Evolutionary conservation across 2,113 vertebrate species (phyloP).

Genomic region (Chloebia gouldiae): DNA sequence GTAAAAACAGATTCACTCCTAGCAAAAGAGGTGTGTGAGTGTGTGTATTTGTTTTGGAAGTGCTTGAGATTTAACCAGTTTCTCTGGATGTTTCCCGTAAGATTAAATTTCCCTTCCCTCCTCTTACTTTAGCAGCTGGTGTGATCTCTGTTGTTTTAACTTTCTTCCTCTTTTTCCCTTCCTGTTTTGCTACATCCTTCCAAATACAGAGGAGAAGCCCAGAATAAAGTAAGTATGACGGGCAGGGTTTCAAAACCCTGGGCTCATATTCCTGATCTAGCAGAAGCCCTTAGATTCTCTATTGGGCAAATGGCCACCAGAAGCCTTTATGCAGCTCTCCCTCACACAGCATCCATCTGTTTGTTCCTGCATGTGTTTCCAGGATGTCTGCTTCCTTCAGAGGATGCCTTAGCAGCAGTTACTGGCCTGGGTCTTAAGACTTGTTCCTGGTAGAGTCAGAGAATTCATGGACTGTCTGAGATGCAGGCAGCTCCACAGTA

Average conservation of each 20-base stretch:
- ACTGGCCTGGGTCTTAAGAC: neutral
- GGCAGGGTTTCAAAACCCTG: neutral
- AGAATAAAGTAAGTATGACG: slow-evolving; percentile 83
- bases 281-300: neutral
- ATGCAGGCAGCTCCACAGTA: neutral
- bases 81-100: slow-evolving; percentile 20
- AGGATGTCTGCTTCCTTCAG: neutral
- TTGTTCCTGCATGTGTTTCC: neutral
- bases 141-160: slow-evolving; percentile 12
- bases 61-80: slow-evolving; percentile 14
- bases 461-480: neutral
- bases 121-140: neutral
- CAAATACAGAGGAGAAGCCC: slow-evolving; percentile 83
- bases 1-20: slow-evolving; percentile 10
- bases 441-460: neutral
- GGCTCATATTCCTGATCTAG: neutral
- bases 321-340: neutral
- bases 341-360: neutral
- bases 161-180: slow-evolving; percentile 48
- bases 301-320: neutral
- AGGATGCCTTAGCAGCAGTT: neutral
- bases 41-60: slow-evolving; percentile 27
- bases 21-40: neutral
- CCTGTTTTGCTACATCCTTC: slow-evolving; percentile 15
- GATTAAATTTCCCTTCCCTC: slow-evolving; percentile 9